phyloP scores from a whole-genome alignment of 2,113 vertebrate species.

The Fulmarus glacialis region DNA sequence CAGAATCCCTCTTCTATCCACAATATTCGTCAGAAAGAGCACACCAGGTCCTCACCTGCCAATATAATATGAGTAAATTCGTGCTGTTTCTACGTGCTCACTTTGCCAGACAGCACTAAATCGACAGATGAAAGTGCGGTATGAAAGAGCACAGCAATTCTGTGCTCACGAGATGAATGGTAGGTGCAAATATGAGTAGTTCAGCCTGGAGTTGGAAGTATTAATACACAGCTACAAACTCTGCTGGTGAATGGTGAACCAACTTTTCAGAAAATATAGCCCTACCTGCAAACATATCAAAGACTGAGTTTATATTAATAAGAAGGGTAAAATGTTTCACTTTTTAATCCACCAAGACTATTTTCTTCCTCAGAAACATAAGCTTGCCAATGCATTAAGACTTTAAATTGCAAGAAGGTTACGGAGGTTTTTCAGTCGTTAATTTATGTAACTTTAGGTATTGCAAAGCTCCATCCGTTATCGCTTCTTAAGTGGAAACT shows the following conservation, averaged over 20 bases:
- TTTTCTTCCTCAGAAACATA: background rate
- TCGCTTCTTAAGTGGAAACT: background rate
- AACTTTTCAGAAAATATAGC: background rate
- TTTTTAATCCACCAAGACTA: background rate
- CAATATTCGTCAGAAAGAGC: background rate
- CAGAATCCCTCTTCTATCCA: background rate
- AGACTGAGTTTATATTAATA: background rate
- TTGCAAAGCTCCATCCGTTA: background rate
- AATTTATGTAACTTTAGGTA: background rate
- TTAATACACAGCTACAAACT: background rate
- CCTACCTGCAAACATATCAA: background rate
- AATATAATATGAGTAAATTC: background rate
- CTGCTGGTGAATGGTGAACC: background rate
- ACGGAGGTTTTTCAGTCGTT: background rate
- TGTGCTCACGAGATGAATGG: background rate
- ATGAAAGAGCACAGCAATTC: background rate
- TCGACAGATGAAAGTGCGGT: background rate
- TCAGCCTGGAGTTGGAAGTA: background rate
- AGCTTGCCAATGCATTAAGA: background rate
- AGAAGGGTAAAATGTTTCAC: background rate
- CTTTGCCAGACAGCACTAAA: background rate
- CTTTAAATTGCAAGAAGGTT: background rate
- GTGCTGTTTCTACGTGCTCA: background rate
- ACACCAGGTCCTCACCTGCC: background rate
- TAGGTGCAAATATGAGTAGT: background rate